Evolutionary conservation across 2,113 vertebrate species (phyloP), one percentile per base, ranked within the genome.

Genomic region (Mesitornis unicolor): DNA sequence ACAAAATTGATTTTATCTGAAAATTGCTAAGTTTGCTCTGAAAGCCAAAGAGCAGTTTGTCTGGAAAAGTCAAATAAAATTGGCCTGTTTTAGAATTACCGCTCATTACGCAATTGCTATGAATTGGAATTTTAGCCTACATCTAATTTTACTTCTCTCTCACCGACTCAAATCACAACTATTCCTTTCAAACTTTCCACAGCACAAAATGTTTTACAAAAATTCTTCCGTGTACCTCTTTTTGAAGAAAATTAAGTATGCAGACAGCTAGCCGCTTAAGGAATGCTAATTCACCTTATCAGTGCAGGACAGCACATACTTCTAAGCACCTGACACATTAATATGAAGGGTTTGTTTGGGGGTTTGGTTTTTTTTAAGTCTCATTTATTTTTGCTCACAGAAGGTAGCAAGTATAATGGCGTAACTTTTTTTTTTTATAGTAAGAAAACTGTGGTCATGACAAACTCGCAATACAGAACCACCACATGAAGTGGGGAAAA

Each of bases 41-140:
- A 89, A 96, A 95, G 68, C 71, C 60, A 64, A 74, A 85, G 19
- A 75, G 43, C 14, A 86, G 26, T 57, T n/a, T 93, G 48, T 42
- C 53, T 75, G 51, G 51, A 93, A 91, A 94, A 94, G 85, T 71
- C 76, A 96, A 92, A 93, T 84, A 89, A 90, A 94, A 90, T 70
- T 81, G 82, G 56, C 22, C 60, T 90, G 33, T 0, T 84, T 91
- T 83, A 80, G 50, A 91, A 87, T 67, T 83, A 86, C 43, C 0
- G 0, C 54, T 56, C 71, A 89, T 94, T 89, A 94, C 1, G 2
- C 64, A 95, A 86, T 75, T 82, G 38, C 47, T 77, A 36, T 25
- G 38, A 90, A 60, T 33, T 75, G 59, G n/a, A 90, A 93, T 81
- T 93, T 78, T 51, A 70, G 68, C 40, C 70, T 90, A 54, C 71